Evolutionary conservation across 1,140 invertebrate species (phyloP).

Genomic region (Colletes gigas): DNA sequence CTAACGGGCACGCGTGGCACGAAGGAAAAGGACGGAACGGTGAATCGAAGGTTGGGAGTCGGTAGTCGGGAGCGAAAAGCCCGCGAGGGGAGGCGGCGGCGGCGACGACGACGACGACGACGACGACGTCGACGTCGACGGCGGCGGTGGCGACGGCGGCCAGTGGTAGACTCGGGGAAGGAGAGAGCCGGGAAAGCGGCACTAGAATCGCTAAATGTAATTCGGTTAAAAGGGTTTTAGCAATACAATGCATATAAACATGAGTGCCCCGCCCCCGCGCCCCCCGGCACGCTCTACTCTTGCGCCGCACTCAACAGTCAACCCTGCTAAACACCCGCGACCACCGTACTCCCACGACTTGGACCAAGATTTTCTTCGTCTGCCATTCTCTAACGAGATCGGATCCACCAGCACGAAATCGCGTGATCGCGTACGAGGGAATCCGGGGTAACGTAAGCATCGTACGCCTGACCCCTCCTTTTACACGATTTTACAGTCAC

Average conservation of each 20-base stretch:
- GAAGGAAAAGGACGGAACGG: slow-evolving; percentile 39
- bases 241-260: slow-evolving; percentile 81
- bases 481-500: too few species aligned
- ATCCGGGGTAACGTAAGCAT: too few species aligned
- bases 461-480: too few species aligned
- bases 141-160: slow-evolving; percentile 16
- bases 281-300: slow-evolving; percentile 44
- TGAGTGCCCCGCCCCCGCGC: slow-evolving; percentile 68
- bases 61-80: slow-evolving; percentile 39
- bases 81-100: not conserved
- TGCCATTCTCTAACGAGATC: not conserved
- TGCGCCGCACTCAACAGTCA: slow-evolving; percentile 34
- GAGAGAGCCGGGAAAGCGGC: slow-evolving; percentile 66
- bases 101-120: slow-evolving; percentile 10
- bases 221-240: slow-evolving; percentile 81
- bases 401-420: not conserved
- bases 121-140: not conserved
- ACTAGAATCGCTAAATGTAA: slow-evolving; percentile 80
- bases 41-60: slow-evolving; percentile 56
- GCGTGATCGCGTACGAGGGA: not conserved
- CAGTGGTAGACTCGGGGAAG: slow-evolving; percentile 27
- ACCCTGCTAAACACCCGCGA: slow-evolving; percentile 46
- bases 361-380: slow-evolving; percentile 22
- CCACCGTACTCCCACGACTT: not conserved
- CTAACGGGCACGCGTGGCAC: not conserved